Base-by-base conservation (phyloP, 2,888 invertebrate genomes). In the Pammene aurita region DNA sequence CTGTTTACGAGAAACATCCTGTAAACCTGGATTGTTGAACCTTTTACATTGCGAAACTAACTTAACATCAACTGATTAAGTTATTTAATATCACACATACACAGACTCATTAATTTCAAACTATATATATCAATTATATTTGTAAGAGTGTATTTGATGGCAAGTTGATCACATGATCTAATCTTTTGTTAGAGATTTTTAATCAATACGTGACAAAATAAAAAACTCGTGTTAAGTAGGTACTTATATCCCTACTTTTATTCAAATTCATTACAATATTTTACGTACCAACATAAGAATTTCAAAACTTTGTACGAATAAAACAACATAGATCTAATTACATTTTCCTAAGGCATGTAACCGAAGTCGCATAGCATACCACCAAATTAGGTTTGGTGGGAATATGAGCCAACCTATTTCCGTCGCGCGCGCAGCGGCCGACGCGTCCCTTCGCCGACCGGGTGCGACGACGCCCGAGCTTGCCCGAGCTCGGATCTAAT, bases 341-440 rank as follows among this genome's bases (percentile, higher is more conserved):
- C 72, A 66, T 67, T 69, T 64, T 1, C 61, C 66, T 84, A 85
- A 82, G 75, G 78, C 79, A 82, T 87, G 92, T 91, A 90, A 89
- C 77, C 82, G 76, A 77, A 82, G 77, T 77, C 78, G 83, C 76
- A 75, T 80, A 80, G 72, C 84, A 80, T 83, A 86, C 84, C 84
- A 89, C 94, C 94, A 94, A 94, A 94, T 94, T 94, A 93, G 94
- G 94, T 85, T 84, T 83, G 84, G 87, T 74, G 81, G 75, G 79
- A 82, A 78, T 80, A 76, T 77, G 80, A 76, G 81, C 85, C 80
- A 79, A 84, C 82, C 89, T 91, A 91, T 92, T 92, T 92, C 88
- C 85, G 86, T 82, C 86, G 85, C 87, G 80, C 81, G 86, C 88
- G 87, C 84, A 73, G 71, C 76, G 60, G 65, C 84, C 86, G 84